These are phyloP conservation scores for Trichosurus vulpecula DNA, from an alignment of 2,797 vertebrate genomes.

Conservation along the genomic window DNA sequence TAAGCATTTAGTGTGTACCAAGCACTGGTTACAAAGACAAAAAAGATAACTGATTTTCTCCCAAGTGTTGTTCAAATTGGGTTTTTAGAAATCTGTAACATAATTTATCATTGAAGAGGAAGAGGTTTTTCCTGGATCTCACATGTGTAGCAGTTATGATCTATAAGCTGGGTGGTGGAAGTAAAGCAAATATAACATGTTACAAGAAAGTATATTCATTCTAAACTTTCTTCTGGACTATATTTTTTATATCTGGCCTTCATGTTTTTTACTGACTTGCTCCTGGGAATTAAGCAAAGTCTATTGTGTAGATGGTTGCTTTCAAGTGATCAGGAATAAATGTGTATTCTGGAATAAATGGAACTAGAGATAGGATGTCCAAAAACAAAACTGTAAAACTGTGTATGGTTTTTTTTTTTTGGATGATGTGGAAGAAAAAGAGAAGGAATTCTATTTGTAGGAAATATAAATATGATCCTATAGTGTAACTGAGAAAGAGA, in stretches of 20 bases:
- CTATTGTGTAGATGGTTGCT: slow-evolving; percentile 52
- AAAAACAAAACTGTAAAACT: slow-evolving; percentile 50
- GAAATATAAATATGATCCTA: slow-evolving; percentile 61
- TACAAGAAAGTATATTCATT: not conserved
- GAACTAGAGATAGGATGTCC: slow-evolving; percentile 59
- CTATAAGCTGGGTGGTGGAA: slow-evolving; percentile 31
- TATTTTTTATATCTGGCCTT: slow-evolving; percentile 30
- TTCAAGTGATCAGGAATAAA: slow-evolving; percentile 61
- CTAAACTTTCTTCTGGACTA: slow-evolving; percentile 53
- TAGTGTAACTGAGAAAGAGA: slow-evolving; percentile 48
- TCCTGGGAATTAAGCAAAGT: slow-evolving; percentile 47
- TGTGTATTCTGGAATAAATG: slow-evolving; percentile 61
- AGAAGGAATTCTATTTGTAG: slow-evolving; percentile 76
- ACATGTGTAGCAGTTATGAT: not conserved
- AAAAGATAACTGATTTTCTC: not conserved
- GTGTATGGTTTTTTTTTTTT: slow-evolving; percentile 12
- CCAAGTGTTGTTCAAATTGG: not conserved
- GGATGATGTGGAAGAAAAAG: slow-evolving; percentile 52
- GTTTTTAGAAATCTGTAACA: not conserved
- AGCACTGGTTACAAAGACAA: slow-evolving; percentile 9
- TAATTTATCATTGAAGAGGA: not conserved
- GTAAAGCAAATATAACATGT: not conserved
- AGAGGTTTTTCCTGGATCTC: not conserved
- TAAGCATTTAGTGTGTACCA: not conserved
- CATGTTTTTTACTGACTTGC: not conserved